Base-by-base conservation (phyloP, 2,888 invertebrate genomes). In the Stenotaenia linearis region DNA sequence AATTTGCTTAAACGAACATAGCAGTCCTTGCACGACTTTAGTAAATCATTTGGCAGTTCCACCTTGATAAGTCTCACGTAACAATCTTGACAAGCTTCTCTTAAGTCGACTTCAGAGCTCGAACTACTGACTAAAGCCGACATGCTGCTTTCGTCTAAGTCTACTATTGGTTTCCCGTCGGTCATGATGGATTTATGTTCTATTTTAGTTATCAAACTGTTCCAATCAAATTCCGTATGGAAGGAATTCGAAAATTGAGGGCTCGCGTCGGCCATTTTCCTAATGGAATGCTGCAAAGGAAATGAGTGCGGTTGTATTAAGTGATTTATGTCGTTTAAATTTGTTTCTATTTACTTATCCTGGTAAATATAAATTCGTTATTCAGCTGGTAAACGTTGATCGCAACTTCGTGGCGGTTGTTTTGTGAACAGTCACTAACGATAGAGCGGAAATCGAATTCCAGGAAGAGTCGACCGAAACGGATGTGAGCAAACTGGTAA, bases 21-120 rank as follows among this genome's bases (percentile, higher is more conserved):
- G 23, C 75, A 74, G 28, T 74, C 75, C 32, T 74, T 74, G 75
- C 75, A 74, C 5, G 75, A 74, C 9, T 74, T 25, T 23, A 74
- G n/a, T 18, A 23, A 23, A 32, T 74, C 75, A 18, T 4, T 32
- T 6, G 75, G 75, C 28, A 74, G 3, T 25, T 74, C 75, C n/a
- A 74, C 75, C 25, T 74, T 74, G 28, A 32, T 28, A 25, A 74
- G 75, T 5, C 32, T 23, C n/a, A 74, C 75, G 28, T 32, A 74
- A 74, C 75, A 74, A 74, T 74, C 50, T 18, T 50, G 50, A n/a
- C 50, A 50, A 3, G 50, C 50, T 18, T 50, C 50, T 50, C 3
- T 3, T 50, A 50, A 6, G 7, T 50, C 50, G 1, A 50, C 50
- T 50, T 50, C 50, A 0, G 50, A 50, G 50, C 18, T 50, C 50